These are phyloP conservation scores for Recurvirostra avosetta DNA, from an alignment of 2,113 vertebrate species.

Conservation along the genomic window DNA sequence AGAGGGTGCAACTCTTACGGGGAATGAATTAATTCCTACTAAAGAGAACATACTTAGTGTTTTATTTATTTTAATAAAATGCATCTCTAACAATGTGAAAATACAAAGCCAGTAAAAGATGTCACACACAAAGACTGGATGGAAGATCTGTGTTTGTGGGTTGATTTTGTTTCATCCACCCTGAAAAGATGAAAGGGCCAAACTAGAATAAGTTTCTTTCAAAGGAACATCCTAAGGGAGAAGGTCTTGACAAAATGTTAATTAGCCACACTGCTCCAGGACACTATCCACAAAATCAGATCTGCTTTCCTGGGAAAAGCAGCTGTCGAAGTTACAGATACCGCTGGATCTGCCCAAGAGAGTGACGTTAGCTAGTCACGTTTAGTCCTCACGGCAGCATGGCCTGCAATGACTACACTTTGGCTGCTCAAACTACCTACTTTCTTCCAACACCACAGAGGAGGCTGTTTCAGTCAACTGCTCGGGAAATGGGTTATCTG, in stretches of 20 bases:
- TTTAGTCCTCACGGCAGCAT: fast-evolving
- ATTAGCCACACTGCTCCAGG: neutral
- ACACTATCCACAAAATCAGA: neutral
- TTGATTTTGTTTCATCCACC: neutral
- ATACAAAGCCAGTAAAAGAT: neutral
- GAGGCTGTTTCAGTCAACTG: neutral
- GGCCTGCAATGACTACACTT: fast-evolving
- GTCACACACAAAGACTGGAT: neutral
- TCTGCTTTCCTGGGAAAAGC: neutral
- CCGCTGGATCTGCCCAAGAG: neutral
- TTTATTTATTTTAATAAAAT: neutral
- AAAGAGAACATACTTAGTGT: neutral
- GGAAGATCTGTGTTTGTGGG: neutral
- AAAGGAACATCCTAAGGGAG: neutral
- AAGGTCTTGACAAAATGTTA: neutral
- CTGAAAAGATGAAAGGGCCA: neutral
- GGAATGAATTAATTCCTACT: neutral
- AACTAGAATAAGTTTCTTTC: neutral
- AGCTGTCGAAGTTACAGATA: neutral
- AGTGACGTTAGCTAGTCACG: fast-evolving
- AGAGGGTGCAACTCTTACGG: neutral
- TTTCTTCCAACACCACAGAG: neutral
- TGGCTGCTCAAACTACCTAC: neutral
- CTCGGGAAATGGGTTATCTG: neutral
- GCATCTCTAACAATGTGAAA: neutral